These are phyloP conservation scores for Melangyna quadrimaculata DNA, from an alignment of 2,888 invertebrate species.

Conservation along the genomic window DNA sequence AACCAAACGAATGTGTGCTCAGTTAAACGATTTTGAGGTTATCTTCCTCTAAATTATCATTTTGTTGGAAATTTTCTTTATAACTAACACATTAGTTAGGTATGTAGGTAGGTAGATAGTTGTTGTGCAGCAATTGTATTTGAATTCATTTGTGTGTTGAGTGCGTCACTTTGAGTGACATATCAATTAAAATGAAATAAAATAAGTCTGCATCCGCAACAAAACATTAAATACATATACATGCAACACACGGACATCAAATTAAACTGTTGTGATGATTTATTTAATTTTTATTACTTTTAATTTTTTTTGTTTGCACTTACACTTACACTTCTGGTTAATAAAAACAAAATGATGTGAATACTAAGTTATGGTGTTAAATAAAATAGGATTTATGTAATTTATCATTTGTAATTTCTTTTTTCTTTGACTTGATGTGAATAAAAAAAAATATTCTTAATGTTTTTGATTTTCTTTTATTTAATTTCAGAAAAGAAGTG, in stretches of 20 bases:
- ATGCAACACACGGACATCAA: slow-evolving; percentile 4
- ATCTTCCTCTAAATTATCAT: slow-evolving; percentile 22
- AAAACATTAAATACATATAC: too few species aligned
- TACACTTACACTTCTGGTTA: slow-evolving; percentile 21
- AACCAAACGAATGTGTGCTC: slow-evolving; percentile 21
- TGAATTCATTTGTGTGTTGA: slow-evolving; percentile 43
- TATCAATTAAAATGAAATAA: slow-evolving; percentile 64
- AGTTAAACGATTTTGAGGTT: slow-evolving; percentile 51
- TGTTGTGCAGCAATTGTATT: slow-evolving; percentile 29
- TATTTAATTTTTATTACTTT: slow-evolving; percentile 9
- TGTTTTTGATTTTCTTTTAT: neutral
- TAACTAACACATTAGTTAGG: neutral
- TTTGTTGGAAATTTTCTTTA: neutral
- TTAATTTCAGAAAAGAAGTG: slow-evolving; percentile 39
- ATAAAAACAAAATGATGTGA: slow-evolving; percentile 39
- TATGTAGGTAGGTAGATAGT: neutral
- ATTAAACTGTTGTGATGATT: slow-evolving; percentile 14
- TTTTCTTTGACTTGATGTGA: neutral
- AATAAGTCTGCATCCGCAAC: slow-evolving; percentile 34
- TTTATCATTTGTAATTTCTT: neutral
- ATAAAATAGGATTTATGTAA: slow-evolving; percentile 6
- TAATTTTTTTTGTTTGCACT: neutral
- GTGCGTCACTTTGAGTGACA: slow-evolving; percentile 59
- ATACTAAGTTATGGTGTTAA: slow-evolving; percentile 15
- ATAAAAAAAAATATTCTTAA: too few species aligned